Base-by-base conservation (phyloP, 1,140 invertebrate species). In the Caenorhabditis inopinata region DNA sequence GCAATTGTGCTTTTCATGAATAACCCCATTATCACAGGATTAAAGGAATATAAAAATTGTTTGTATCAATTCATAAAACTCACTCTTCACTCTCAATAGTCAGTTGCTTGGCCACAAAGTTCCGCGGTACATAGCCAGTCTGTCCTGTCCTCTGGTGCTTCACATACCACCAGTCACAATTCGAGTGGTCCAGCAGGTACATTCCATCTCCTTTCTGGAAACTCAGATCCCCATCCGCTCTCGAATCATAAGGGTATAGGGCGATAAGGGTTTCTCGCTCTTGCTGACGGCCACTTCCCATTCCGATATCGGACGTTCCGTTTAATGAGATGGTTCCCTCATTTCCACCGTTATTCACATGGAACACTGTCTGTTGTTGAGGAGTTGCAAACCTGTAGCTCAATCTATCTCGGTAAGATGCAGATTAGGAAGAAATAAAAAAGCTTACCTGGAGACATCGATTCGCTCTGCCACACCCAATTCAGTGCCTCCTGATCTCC, bases 81-180 rank as follows among this genome's bases (percentile, higher is more conserved):
- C 90, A 96, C 95, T 97, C 95, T 92, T 96, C 94, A 90, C 94
- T 96, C 89, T 97, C 95, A 11, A 96, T 93, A 42, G 94, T 95
- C 87, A 93, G 93, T 88, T 96, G 94, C 81, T 93, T 92, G 1
- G 95, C 95, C 3, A 97, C 95, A 88, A 95, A 97, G 89, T 96
- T 96, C 87, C 94, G 93, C 1, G 95, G 95, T 84, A 97, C 95
- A 79, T 95, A 92, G 7, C 95, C 95, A 88, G 94, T 93, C 83
- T 93, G 91, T 76, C 93, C 92, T 1, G 80, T 68, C 68, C 94
- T 78, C 91, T 92, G 49, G 89, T 96, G 94, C 79, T 93, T 90
- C 18, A 95, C 95, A 87, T 93, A 92, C 93, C 95, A 95, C 95
- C 95, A 97, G 89, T 96, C 95, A 14, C 93, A 91, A 88, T 96